Percentiles rank a stretch among this genome's conserved stretches.
Conservation (phyloP, 2,797 vertebrate genomes). For the Delichon dasypus region DNA sequence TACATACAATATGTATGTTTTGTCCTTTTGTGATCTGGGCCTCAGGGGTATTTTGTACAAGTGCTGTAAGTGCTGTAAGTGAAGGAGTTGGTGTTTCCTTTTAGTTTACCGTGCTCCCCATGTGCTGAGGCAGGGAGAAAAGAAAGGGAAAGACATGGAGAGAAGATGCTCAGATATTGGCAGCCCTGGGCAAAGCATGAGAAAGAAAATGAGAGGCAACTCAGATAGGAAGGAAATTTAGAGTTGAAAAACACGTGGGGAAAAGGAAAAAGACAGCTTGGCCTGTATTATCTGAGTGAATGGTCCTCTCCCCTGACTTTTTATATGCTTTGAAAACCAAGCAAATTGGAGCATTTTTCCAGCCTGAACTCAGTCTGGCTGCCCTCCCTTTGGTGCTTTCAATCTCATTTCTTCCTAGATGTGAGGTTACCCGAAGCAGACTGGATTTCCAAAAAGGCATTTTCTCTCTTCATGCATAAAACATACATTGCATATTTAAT, state of each 20-base stretch:
- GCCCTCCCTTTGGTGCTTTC: neutral
- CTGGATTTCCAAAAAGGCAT: neutral
- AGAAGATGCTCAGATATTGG: neutral
- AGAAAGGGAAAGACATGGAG: neutral
- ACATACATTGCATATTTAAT: neutral
- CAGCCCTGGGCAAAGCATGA: neutral
- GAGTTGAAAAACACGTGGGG: neutral
- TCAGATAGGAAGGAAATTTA: neutral
- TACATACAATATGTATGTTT: neutral
- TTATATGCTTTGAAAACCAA: neutral
- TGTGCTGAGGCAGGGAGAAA: neutral
- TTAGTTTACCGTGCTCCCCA: neutral
- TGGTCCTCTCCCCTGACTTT: neutral
- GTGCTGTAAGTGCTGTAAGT: neutral
- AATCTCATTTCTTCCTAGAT: neutral
- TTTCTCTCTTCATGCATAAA: neutral
- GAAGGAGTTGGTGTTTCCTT: neutral
- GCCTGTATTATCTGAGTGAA: neutral
- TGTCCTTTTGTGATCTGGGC: neutral
- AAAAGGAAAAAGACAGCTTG: neutral
- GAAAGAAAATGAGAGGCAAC: neutral
- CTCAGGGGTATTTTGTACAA: neutral
- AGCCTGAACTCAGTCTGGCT: neutral
- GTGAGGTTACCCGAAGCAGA: neutral
- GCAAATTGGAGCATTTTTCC: neutral